Percentiles rank a stretch among this genome's conserved stretches.
Evolutionary conservation across 2,797 vertebrate genomes (phyloP).

Genomic region (Pagetopsis macropterus): DNA sequence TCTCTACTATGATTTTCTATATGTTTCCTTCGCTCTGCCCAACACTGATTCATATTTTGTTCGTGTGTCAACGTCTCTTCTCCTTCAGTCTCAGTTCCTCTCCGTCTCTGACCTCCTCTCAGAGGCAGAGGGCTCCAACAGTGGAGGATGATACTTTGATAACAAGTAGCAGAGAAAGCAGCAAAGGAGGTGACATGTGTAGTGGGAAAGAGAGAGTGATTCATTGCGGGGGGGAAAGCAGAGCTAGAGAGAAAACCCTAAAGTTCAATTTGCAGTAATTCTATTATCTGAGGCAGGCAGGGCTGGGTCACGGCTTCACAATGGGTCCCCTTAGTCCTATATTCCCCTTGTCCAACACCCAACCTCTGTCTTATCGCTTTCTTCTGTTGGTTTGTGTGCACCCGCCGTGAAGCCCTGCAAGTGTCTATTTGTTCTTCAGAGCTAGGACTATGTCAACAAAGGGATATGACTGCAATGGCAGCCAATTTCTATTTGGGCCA

Average conservation of each 20-base stretch:
- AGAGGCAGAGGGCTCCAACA: slow-evolving; percentile 27
- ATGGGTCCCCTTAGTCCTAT: slow-evolving; percentile 44
- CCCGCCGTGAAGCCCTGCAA: not conserved
- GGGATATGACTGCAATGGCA: slow-evolving; percentile 51
- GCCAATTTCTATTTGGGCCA: slow-evolving; percentile 49
- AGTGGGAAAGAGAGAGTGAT: slow-evolving; percentile 50
- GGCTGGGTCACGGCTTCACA: slow-evolving; percentile 62
- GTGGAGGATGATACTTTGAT: slow-evolving; percentile 55
- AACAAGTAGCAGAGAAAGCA: slow-evolving; percentile 54
- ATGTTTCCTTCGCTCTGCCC: slow-evolving; percentile 40
- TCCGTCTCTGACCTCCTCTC: slow-evolving; percentile 11
- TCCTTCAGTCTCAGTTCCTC: slow-evolving; percentile 32
- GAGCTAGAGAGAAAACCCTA: slow-evolving; percentile 52
- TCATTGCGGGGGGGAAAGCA: slow-evolving; percentile 37
- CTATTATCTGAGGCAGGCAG: slow-evolving; percentile 80
- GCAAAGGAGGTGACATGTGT: slow-evolving; percentile 36
- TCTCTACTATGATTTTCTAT: slow-evolving; percentile 32
- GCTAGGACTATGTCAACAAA: slow-evolving; percentile 52
- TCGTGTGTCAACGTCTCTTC: slow-evolving; percentile 4
- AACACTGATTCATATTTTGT: slow-evolving; percentile 39
- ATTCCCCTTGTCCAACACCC: slow-evolving; percentile 47
- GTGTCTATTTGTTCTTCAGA: slow-evolving; percentile 44
- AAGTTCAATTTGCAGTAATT: slow-evolving; percentile 84
- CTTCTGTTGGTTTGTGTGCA: slow-evolving; percentile 22
- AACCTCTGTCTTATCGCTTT: slow-evolving; percentile 35